Conservation (phyloP, 1,140 invertebrate species). For the Epicauta chinensis region DNA sequence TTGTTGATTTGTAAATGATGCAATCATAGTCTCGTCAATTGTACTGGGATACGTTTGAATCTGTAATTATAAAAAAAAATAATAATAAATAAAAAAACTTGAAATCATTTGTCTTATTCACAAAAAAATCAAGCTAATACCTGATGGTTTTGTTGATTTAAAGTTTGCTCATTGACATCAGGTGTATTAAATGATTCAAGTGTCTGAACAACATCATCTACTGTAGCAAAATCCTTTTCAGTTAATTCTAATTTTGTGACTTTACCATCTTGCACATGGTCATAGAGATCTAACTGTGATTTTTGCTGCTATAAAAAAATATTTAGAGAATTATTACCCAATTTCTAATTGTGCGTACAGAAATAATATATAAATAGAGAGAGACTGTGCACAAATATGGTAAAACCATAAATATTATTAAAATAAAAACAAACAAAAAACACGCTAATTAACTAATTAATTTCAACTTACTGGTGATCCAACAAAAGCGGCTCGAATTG, state of each 20-base stretch:
- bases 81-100: neutral
- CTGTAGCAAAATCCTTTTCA: slow-evolving; percentile 29
- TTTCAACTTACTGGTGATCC: slow-evolving; percentile 32
- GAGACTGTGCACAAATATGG: slow-evolving; percentile 8
- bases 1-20: slow-evolving; percentile 34
- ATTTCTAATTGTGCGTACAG: too few relatives aligned
- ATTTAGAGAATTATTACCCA: too few relatives aligned
- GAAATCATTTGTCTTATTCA: neutral
- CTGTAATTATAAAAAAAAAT: slow-evolving; percentile 18
- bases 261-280: slow-evolving; percentile 27
- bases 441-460: neutral
- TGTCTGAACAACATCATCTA: slow-evolving; percentile 51
- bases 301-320: slow-evolving; percentile 26
- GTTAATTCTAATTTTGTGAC: slow-evolving; percentile 28
- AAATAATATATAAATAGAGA: neutral
- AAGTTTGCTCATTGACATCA: slow-evolving; percentile 42
- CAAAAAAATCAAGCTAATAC: slow-evolving; percentile 12
- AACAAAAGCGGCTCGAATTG: slow-evolving; percentile 28
- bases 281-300: slow-evolving; percentile 31
- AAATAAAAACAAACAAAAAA: slow-evolving; percentile 7
- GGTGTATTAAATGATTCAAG: slow-evolving; percentile 49
- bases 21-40: slow-evolving; percentile 39
- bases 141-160: slow-evolving; percentile 37
- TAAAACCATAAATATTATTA: slow-evolving; percentile 7
- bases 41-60: slow-evolving; percentile 36